These are phyloP conservation scores for Gila orcuttii DNA, from an alignment of 2,113 vertebrate species.

Conservation along the genomic window DNA sequence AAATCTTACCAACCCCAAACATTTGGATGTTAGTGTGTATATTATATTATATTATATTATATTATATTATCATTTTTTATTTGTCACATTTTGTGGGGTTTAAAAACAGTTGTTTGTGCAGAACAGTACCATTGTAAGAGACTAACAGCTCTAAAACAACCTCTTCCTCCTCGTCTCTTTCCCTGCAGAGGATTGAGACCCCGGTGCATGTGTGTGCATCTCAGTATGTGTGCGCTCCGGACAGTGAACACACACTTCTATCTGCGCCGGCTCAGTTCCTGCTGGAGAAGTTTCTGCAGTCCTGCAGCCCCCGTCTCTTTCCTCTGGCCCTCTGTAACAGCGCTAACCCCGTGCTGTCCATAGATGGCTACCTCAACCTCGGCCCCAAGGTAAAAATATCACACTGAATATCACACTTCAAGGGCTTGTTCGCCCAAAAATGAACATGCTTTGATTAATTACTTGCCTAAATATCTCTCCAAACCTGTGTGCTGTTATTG, in stretches of 20 bases:
- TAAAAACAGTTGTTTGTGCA: neutral
- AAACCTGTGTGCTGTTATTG: neutral
- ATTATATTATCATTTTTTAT: no score
- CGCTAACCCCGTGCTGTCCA: slow-evolving; percentile 88
- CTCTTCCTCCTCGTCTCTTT: neutral
- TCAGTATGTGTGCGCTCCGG: slow-evolving; percentile 94
- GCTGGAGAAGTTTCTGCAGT: slow-evolving; percentile 94
- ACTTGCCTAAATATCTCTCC: neutral
- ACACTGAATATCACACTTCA: neutral
- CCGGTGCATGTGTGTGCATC: slow-evolving; percentile 81
- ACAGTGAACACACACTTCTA: slow-evolving; percentile 93
- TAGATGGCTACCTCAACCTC: slow-evolving; percentile 96
- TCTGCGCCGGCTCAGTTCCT: slow-evolving; percentile 94
- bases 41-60: neutral
- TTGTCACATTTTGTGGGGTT: neutral
- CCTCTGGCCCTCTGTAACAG: slow-evolving; percentile 88
- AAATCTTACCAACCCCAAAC: neutral
- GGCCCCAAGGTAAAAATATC: slow-evolving; percentile 85
- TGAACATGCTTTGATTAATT: neutral
- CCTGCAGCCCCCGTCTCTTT: slow-evolving; percentile 90
- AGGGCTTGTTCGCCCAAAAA: neutral
- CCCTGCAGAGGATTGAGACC: slow-evolving; percentile 83
- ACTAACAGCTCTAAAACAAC: neutral
- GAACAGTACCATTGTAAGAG: neutral
- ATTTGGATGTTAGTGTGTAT: neutral